Evolutionary conservation across 1,140 invertebrate species (phyloP), one percentile per base, ranked within the genome.

Genomic region (Danaus melanippus): DNA sequence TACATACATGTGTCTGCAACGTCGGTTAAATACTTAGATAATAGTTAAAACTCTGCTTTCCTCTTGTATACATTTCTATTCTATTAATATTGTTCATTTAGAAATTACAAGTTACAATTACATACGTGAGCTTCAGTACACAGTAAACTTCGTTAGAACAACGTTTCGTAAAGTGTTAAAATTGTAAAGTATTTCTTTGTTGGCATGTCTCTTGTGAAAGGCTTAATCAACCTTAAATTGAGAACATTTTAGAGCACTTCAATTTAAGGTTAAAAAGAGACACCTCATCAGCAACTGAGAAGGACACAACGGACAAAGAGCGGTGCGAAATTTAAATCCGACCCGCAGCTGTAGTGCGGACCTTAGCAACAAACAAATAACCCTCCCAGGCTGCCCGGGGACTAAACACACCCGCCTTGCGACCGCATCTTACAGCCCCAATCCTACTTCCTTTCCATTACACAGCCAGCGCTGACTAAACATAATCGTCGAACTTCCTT

Each of bases 401-500:
- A 62, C 64, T 60, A 68, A 75, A 70, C 76, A 70, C 66, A 69
- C 76, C 72, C 74, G 79, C 83, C 80, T 84, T 84, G 80, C 80
- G 80, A 84, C 80, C 80, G 71, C 80, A 84, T 86, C 83, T 86
- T 86, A 86, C 83, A 80, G 82, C 80, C 82, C 79, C 83, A 74
- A 83, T 84, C 74, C 83, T 83, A 86, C 83, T 86, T 86, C 83
- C 83, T 86, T 86, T 81, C 83, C 83, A 84, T 86, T 86, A 86
- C 80, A 79, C 82, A 74, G 71, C 70, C 70, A 78, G 68, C 74
- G 76, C 80, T 86, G 79, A 84, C 80, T 86, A 84, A 83, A 86
- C 83, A 84, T 84, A 86, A 86, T 86, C 83, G 80, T 73, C 74
- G 72, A 84, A 84, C 83, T 86, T 86, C 83, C 83, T 86, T 86